phyloP scores from a whole-genome alignment of 2,797 vertebrate species.

The Arctocebus calabarensis region DNA sequence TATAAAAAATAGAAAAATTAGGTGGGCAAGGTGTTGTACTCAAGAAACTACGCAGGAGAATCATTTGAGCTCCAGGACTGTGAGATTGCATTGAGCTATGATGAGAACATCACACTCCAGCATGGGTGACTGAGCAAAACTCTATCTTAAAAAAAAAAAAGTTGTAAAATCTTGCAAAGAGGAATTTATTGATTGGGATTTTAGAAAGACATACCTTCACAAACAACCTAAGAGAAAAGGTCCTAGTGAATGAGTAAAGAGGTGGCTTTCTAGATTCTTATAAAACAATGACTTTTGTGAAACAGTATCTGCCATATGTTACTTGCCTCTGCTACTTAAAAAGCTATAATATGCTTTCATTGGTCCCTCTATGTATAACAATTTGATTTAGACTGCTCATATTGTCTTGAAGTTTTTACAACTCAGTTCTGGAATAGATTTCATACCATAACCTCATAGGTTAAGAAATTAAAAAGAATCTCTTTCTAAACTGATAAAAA shows the following conservation, averaged over 20 bases:
- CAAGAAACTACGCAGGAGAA: too few relatives aligned
- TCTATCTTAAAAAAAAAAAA: too few relatives aligned
- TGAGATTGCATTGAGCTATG: too few relatives aligned
- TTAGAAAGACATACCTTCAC: not conserved
- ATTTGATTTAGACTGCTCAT: not conserved
- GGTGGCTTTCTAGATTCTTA: not conserved
- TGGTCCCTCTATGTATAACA: not conserved
- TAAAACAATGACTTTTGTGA: not conserved
- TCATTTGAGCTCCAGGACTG: too few relatives aligned
- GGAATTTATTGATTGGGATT: not conserved
- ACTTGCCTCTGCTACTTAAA: not conserved
- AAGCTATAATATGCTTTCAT: not conserved
- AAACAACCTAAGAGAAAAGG: not conserved
- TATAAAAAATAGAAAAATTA: too few relatives aligned
- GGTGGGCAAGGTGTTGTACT: too few relatives aligned
- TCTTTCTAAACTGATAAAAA: not conserved
- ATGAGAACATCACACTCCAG: too few relatives aligned
- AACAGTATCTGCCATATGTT: not conserved
- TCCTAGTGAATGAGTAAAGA: not conserved
- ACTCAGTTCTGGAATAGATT: not conserved
- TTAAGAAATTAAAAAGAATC: not conserved
- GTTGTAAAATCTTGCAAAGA: not conserved
- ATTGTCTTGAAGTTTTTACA: not conserved
- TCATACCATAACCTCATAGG: not conserved
- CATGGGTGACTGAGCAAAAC: too few relatives aligned